Conservation (phyloP, 2,113 vertebrate genomes). For the Chloropsis cyanopogon region DNA sequence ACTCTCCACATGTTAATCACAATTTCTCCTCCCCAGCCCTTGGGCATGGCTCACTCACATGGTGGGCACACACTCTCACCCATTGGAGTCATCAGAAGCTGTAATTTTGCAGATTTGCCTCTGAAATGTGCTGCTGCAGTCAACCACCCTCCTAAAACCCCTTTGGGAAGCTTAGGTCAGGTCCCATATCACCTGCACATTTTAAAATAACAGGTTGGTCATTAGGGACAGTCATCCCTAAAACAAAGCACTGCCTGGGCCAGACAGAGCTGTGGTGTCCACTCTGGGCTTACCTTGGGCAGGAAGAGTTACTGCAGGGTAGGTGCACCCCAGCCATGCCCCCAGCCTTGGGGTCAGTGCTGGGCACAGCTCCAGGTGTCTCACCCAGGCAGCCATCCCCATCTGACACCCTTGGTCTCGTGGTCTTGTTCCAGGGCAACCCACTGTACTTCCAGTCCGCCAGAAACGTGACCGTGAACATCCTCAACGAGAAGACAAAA, state of each 20-base stretch:
- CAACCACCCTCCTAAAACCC: background rate
- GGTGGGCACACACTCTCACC: background rate
- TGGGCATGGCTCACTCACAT: fast-evolving
- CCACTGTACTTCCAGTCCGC: conserved; percentile 96
- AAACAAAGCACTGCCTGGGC: background rate
- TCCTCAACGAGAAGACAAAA: conserved; percentile 90
- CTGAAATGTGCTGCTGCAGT: background rate
- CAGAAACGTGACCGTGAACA: conserved; percentile 94
- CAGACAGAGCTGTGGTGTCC: background rate
- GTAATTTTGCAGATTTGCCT: background rate
- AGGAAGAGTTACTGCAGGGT: background rate
- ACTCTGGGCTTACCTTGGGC: background rate
- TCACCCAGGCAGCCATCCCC: background rate
- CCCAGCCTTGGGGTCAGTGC: background rate
- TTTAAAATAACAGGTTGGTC: background rate
- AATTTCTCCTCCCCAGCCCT: background rate
- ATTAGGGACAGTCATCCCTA: background rate
- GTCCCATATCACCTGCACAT: background rate
- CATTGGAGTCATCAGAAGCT: background rate
- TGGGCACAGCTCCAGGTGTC: background rate
- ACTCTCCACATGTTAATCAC: background rate
- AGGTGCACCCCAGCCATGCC: background rate
- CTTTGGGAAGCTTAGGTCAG: background rate
- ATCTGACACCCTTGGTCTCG: conserved; percentile 18
- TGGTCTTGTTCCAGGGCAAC: conserved; percentile 82